Evolutionary conservation across 1,140 invertebrate genomes (phyloP), one percentile per base, ranked within the genome.

Genomic region (Sitodiplosis mosellana): DNA sequence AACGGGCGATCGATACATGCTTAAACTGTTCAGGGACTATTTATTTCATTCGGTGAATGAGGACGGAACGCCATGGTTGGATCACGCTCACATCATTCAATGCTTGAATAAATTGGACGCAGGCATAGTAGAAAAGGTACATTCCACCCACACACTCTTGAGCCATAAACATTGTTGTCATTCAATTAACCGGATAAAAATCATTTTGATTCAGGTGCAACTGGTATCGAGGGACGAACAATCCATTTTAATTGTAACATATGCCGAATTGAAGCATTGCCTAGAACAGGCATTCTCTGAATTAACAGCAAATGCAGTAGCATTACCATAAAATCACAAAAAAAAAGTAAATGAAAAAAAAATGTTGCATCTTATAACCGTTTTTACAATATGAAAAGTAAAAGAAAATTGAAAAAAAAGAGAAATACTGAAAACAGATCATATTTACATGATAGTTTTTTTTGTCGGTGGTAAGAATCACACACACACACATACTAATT

Each of bases 21-120:
- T 98, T 64, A 98, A 98, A 72, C 69, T 99, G 57, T 98, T 97
- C 71, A 75, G 94, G 52, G 95, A 98, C 70, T 95, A 94, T 65
- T 68, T 98, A 54, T 97, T 98, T 69, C 94, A 99, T 72, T 80
- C 85, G 60, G 83, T 94, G 36, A 83, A 83, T 33, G 80, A 85
- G 52, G 87, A 93, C 64, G 93, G 92, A 22, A 73, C 81, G 48
- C 92, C 95, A 10, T 97, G 90, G 88, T 63, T 98, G 36, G 94
- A 98, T 69, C 80, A 95, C 71, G 83, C 90, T 41, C 95, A 99
- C 63, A 78, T 99, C 50, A 78, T 93, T 15, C 78, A 87, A 58
- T 90, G 83, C 66, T 76, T 99, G 45, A 98, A 97, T 66, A 94
- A 96, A 67, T 74, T 96, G 48, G 86, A 88, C 60, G 77, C 83